Evolutionary conservation across 2,888 invertebrate species (phyloP).

Genomic region (Cataglyphis cursor): DNA sequence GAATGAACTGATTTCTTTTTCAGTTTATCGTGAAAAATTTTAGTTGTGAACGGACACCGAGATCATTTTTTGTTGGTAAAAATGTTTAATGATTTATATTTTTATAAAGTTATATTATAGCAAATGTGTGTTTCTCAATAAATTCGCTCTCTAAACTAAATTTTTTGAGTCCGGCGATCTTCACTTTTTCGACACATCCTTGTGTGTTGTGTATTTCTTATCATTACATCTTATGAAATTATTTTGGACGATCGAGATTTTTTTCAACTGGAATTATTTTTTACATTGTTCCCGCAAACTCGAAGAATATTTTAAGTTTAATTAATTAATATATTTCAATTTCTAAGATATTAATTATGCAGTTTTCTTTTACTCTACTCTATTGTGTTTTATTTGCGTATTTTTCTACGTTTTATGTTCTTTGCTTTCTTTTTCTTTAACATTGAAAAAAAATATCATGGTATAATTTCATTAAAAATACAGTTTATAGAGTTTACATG

Average conservation of each 20-base stretch:
- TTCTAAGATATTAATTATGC: background rate
- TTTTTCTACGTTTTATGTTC: slow-evolving; percentile 24
- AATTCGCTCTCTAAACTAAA: slow-evolving; percentile 3
- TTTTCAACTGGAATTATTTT: slow-evolving; percentile 4
- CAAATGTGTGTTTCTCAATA: slow-evolving; percentile 8
- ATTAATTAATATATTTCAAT: background rate
- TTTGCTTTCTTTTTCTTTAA: background rate
- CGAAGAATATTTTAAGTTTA: slow-evolving; percentile 15
- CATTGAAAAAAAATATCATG: background rate
- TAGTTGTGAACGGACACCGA: slow-evolving; percentile 4
- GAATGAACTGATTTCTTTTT: slow-evolving; percentile 29
- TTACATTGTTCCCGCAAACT: background rate
- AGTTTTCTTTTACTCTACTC: slow-evolving; percentile 14
- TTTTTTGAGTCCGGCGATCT: background rate
- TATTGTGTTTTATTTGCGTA: slow-evolving; percentile 16
- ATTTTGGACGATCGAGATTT: background rate
- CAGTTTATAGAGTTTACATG: background rate
- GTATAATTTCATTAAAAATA: slow-evolving; percentile 3
- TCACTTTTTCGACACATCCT: background rate
- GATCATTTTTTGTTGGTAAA: slow-evolving; percentile 18
- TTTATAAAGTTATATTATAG: slow-evolving; percentile 8
- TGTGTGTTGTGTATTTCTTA: background rate
- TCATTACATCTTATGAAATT: background rate
- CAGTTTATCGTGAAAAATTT: slow-evolving; percentile 17
- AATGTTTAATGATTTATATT: slow-evolving; percentile 16